Evolutionary conservation across 2,113 vertebrate genomes (phyloP), one percentile per base, ranked within the genome.

Genomic region (Crotalus viridis): DNA sequence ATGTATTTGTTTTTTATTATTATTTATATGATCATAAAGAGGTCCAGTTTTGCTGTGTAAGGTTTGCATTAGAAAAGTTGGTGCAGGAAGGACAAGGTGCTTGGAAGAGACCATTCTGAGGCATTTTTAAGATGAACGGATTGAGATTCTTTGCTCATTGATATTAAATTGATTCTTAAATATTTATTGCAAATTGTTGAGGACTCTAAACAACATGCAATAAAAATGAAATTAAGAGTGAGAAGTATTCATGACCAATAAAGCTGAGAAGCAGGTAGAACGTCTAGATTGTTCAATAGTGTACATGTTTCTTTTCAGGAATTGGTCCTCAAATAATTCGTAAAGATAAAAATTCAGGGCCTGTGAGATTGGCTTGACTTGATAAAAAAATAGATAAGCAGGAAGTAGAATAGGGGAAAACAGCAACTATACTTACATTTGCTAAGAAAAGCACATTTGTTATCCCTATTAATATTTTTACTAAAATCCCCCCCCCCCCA

Each of bases 361-460:
- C 88, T 94, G 55, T 10, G 90, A 89, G 28, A 59, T 52, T 64
- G 94, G 94, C 64, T 94, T 96, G 59, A 89, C 86, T 93, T 85
- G 13, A 92, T 61, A 87, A 92, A 89, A 96, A 96, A 94, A 87
- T 33, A 55, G 33, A 81, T 48, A 88, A 92, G 48, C 90, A 91
- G 74, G 13, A 89, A 90, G 64, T 19, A 26, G 3, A 10, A n/a
- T n/a, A 28, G 10, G 24, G 19, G 64, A 9, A 93, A 91, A 92
- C 26, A 91, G 5, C 28, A 91, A 43, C 17, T 94, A 10, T 94
- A 51, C 1, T 85, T 59, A 91, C 15, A 28, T 86, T 94, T 91
- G 93, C 5, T 87, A 88, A 94, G 85, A 93, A 19, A 56, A 52
- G 90, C 39, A 90, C 15, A 13, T 43, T 28, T 56, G 33, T 88